These are phyloP conservation scores for Diaphora mendica DNA, from an alignment of 2,888 invertebrate species.

Conservation along the genomic window DNA sequence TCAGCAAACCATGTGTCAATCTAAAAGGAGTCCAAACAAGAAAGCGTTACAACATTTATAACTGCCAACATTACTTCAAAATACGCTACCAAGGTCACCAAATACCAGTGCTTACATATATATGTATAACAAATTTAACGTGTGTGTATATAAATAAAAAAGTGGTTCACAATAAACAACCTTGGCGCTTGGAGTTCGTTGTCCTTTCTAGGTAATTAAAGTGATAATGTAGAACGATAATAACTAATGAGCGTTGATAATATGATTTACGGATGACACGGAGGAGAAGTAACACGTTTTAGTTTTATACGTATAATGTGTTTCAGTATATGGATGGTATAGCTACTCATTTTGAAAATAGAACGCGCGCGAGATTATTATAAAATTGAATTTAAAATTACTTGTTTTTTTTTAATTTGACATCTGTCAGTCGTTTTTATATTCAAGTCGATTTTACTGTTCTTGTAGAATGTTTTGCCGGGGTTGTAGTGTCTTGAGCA, in stretches of 20 bases:
- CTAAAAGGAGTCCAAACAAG: background rate
- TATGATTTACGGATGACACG: constrained; percentile 17
- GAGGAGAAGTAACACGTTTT: constrained; percentile 10
- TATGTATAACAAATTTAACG: constrained; percentile 1
- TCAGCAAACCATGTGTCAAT: background rate
- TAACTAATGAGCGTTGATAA: constrained; percentile 39
- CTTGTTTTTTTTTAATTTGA: too few relatives aligned
- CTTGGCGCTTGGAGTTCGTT: constrained; percentile 53
- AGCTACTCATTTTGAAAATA: background rate
- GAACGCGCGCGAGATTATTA: background rate
- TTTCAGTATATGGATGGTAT: background rate
- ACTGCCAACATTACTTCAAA: background rate
- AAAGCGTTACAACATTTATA: background rate
- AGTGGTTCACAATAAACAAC: constrained; percentile 45
- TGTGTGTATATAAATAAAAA: constrained; percentile 20
- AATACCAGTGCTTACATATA: background rate
- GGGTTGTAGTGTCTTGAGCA: background rate
- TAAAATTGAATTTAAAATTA: too few relatives aligned
- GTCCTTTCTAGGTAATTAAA: constrained; percentile 53
- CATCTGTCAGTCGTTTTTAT: too few relatives aligned
- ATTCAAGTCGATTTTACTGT: background rate
- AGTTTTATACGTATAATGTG: background rate
- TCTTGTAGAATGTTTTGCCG: too few relatives aligned
- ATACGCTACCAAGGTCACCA: background rate
- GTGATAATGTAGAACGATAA: constrained; percentile 52